phyloP scores from a whole-genome alignment of 2,888 invertebrate genomes.

The Agrilus cyanescens region DNA sequence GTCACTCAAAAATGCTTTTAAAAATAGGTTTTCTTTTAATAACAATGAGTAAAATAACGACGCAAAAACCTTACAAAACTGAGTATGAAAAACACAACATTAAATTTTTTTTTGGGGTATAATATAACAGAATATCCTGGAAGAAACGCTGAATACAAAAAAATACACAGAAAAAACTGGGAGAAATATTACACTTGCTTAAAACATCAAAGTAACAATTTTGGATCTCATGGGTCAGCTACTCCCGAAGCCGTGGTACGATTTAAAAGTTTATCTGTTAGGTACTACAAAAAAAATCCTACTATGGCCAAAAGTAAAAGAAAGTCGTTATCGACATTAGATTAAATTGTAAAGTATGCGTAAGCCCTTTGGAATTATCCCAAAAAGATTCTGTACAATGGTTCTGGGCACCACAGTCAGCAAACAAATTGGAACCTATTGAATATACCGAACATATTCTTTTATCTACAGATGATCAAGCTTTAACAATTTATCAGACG shows the following conservation, averaged over 20 bases:
- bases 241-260: constrained; percentile 31
- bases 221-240: constrained; percentile 29
- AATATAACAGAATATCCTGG: constrained; percentile 38
- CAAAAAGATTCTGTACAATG: constrained; percentile 36
- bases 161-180: constrained; percentile 38
- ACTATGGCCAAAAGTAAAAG: neutral
- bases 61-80: constrained; percentile 26
- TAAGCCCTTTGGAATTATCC: constrained; percentile 37
- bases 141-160: constrained; percentile 29
- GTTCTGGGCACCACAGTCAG: constrained; percentile 30
- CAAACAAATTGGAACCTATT: constrained; percentile 25
- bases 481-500: constrained; percentile 40
- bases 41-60: constrained; percentile 7
- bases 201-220: constrained; percentile 24
- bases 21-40: neutral
- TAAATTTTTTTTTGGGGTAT: constrained; percentile 29
- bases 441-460: constrained; percentile 35
- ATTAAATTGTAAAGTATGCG: constrained; percentile 41
- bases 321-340: no score
- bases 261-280: constrained; percentile 38
- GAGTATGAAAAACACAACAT: constrained; percentile 29
- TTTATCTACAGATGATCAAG: constrained; percentile 34
- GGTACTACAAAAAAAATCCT: constrained; percentile 19
- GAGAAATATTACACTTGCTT: constrained; percentile 43
- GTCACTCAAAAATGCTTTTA: neutral